phyloP scores from a whole-genome alignment of 2,113 vertebrate genomes.

The Neotragus pygmaeus region DNA sequence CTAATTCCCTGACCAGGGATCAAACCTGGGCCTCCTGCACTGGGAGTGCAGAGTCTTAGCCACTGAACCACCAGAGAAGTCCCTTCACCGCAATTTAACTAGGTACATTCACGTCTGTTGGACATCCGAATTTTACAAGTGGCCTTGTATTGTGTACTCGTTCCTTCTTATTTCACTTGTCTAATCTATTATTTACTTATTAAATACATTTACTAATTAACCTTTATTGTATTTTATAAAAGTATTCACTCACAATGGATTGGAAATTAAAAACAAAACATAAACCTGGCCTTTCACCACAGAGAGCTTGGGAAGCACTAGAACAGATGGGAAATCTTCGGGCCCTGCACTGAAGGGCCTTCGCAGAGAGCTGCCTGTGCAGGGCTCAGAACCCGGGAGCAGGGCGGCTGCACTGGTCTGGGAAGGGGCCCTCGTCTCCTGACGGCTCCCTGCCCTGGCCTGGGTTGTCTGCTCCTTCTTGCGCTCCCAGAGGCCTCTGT shows the following conservation, averaged over 20 bases:
- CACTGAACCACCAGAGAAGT: background rate
- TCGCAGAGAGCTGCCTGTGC: background rate
- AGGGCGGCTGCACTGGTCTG: accelerated
- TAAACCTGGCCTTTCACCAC: background rate
- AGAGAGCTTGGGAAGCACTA: background rate
- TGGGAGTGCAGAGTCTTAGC: background rate
- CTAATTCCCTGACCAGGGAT: background rate
- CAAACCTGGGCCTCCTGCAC: background rate
- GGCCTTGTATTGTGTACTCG: background rate
- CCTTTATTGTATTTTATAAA: background rate
- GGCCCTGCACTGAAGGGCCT: background rate
- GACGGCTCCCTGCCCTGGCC: background rate
- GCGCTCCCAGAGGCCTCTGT: background rate
- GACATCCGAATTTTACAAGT: background rate
- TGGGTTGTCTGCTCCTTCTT: background rate
- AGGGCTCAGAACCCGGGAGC: background rate
- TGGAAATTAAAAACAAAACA: background rate
- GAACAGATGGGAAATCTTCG: background rate
- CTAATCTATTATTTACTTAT: background rate
- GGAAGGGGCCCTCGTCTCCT: background rate
- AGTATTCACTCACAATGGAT: background rate
- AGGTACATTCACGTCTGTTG: background rate
- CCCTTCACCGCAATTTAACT: background rate
- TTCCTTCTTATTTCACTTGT: background rate
- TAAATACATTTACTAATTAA: background rate